Evolutionary conservation across 2,888 invertebrate species (phyloP).

Genomic region (Brachypalpus laphriformis): DNA sequence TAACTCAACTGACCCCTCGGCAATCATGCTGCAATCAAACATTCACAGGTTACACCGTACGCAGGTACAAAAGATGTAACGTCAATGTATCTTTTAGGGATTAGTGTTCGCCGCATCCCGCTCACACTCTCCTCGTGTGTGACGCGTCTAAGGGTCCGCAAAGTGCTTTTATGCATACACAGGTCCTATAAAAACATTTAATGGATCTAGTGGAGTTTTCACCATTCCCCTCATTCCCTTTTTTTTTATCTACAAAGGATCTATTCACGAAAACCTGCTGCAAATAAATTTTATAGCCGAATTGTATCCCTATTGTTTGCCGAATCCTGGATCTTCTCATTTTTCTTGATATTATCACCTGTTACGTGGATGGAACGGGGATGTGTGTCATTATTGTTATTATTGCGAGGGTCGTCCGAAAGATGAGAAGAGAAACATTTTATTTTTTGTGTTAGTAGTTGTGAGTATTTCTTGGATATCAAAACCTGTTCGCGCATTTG

Average conservation of each 20-base stretch:
- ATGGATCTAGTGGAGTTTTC: conserved; percentile 36
- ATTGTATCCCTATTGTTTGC: conserved; percentile 59
- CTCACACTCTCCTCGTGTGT: background rate
- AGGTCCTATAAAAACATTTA: conserved; percentile 57
- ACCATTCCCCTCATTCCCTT: background rate
- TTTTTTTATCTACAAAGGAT: conserved; percentile 52
- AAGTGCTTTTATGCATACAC: conserved; percentile 36
- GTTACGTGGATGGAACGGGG: conserved; percentile 68
- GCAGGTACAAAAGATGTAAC: conserved; percentile 24
- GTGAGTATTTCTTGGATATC: conserved; percentile 55
- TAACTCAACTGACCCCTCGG: conserved; percentile 40
- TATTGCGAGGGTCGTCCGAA: conserved; percentile 46
- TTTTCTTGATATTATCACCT: conserved; percentile 75
- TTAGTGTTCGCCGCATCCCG: conserved; percentile 2
- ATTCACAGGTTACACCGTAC: conserved; percentile 31
- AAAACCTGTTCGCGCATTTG: conserved; percentile 73
- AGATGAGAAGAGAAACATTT: conserved; percentile 21
- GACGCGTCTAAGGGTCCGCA: conserved; percentile 4
- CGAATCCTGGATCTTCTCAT: conserved; percentile 32
- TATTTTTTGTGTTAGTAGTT: conserved; percentile 25
- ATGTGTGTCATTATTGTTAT: conserved; percentile 62
- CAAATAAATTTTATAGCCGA: conserved; percentile 78
- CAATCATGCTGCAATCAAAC: conserved; percentile 45
- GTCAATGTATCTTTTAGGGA: conserved; percentile 18
- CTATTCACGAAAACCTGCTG: conserved; percentile 75